Evolutionary conservation across 2,888 invertebrate species (phyloP).

Genomic region (Pomacea canaliculata): DNA sequence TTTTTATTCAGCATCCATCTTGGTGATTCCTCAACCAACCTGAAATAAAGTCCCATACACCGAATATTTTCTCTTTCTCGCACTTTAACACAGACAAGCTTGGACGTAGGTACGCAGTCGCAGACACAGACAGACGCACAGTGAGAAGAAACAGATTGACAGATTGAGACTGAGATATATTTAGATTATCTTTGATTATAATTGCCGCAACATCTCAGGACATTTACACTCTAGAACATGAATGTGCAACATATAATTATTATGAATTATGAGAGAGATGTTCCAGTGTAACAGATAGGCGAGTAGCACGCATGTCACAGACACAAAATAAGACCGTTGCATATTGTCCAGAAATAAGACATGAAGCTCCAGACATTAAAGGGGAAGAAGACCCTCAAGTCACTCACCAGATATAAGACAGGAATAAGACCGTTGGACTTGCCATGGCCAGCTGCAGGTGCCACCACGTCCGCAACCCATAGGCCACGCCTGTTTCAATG

Average conservation of each 20-base stretch:
- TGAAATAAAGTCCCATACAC: neutral
- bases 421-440: constrained; percentile 42
- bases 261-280: neutral
- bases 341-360: neutral
- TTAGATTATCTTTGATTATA: too few species aligned
- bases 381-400: too few species aligned
- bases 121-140: too few species aligned
- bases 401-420: constrained; percentile 45
- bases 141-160: too few species aligned
- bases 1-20: neutral
- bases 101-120: too few species aligned
- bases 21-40: constrained; percentile 12
- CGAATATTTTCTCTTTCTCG: too few species aligned
- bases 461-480: constrained; percentile 43
- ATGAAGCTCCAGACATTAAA: too few species aligned
- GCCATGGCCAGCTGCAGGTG: constrained; percentile 50
- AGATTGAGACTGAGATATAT: too few species aligned
- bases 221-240: neutral
- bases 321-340: neutral
- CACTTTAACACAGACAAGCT: too few species aligned
- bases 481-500: constrained; percentile 41
- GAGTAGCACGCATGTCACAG: neutral
- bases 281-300: neutral
- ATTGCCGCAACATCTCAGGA: neutral
- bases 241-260: neutral